Base-by-base conservation (phyloP, 2,797 vertebrate genomes). In the Odontamblyopus lacepedii region DNA sequence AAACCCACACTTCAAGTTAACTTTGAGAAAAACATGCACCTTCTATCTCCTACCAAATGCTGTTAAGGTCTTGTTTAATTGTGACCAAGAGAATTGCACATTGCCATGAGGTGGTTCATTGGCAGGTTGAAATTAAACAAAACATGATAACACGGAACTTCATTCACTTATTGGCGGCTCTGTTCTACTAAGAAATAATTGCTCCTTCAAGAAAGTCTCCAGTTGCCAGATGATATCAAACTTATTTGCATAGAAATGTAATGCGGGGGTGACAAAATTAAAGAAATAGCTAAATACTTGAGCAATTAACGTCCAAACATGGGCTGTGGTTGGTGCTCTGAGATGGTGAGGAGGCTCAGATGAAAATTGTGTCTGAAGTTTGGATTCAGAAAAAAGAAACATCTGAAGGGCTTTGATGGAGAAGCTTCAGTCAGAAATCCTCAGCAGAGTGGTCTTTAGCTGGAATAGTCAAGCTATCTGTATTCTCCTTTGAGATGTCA, bases 121-220 rank as follows among this genome's bases (percentile, higher is more conserved):
- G 66, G 35, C 26, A 23, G 44, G 68, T 7, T 56, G 63, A 27
- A 32, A 64, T 66, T 67, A 7, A 76, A 72, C 72, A 56, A 73
- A 67, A 44, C 56, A 2, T 67, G 67, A 77, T 75, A 78, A 67
- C 41, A 77, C 67, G 70, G 27, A 29, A 48, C 27, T 38, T 73
- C 65, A 35, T 15, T 68, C 71, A 53, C 41, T 70, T 76, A 76
- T 75, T 35, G 30, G n/a, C 73, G 67, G 55, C 62, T 78, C 66
- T 57, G 51, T 61, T 69, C 66, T 71, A 64, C 59, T 67, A 70
- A 67, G 77, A 84, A 73, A 77, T 72, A 63, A 75, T 76, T 70
- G 44, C 78, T 78, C 13, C 29, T 80, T 51, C 73, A 72, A 75
- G 44, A 41, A 78, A 78, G 69, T 75, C 60, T 71, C 48, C 44